A percentile compares a stretch with the other conserved stretches of the same genome.
Conservation (phyloP, 2,888 invertebrate species). For the Xestia sexstrigata region DNA sequence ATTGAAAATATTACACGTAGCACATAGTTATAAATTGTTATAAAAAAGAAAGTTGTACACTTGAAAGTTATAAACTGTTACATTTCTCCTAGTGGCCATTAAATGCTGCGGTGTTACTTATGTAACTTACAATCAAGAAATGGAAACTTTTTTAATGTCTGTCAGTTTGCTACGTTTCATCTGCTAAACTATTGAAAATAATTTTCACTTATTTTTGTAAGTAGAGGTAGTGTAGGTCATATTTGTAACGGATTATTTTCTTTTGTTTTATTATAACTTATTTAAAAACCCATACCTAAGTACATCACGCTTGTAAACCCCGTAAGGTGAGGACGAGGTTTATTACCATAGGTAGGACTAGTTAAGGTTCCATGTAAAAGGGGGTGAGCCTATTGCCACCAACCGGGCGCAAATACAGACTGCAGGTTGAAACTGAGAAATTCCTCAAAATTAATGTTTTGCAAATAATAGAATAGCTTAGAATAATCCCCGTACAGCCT, state of each 20-base stretch:
- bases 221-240: neutral
- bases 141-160: neutral
- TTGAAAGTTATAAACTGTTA: slow-evolving; percentile 14
- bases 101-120: neutral
- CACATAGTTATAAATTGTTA: neutral
- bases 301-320: neutral
- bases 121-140: neutral
- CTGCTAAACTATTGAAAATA: neutral
- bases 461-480: neutral
- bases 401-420: neutral
- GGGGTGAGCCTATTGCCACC: neutral
- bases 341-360: neutral
- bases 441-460: neutral
- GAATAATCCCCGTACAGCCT: neutral
- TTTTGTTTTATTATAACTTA: too few relatives aligned
- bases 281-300: neutral
- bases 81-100: neutral
- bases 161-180: neutral
- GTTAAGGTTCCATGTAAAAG: neutral
- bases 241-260: neutral
- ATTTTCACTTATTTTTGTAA: neutral
- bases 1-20: neutral
- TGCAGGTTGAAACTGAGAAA: neutral
- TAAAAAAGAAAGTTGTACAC: slow-evolving; percentile 26
- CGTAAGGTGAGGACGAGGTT: neutral